Conservation (phyloP, 2,113 vertebrate species). For the Prinia subflava region DNA sequence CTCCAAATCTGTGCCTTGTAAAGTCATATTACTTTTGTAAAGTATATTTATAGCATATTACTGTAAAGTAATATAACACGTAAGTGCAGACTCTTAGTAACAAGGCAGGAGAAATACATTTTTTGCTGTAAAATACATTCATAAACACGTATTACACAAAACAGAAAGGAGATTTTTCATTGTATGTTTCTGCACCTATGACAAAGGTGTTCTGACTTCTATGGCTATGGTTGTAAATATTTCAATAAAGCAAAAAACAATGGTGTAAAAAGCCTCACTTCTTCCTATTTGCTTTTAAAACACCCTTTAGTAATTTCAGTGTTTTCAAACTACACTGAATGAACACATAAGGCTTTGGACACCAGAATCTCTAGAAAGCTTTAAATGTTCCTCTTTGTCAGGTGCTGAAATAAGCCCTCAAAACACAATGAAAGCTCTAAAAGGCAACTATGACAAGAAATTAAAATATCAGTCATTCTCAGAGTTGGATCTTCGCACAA, state of each 20-base stretch:
- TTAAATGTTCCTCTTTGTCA: neutral
- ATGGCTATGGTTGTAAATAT: neutral
- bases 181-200: neutral
- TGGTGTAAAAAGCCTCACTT: neutral
- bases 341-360: neutral
- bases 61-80: neutral
- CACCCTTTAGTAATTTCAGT: neutral
- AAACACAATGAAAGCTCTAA: neutral
- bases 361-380: neutral
- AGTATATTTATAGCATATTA: too few species aligned
- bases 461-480: neutral
- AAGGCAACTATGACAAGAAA: neutral
- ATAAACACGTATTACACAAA: constrained; percentile 16
- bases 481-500: neutral
- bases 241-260: neutral
- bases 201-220: neutral
- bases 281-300: constrained; percentile 7
- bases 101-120: neutral
- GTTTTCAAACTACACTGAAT: neutral
- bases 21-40: neutral
- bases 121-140: neutral
- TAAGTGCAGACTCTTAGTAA: neutral
- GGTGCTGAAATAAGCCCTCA: neutral
- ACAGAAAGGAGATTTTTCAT: neutral
- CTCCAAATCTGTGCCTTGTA: constrained; percentile 13